phyloP scores from a whole-genome alignment of 2,113 vertebrate species.

The Ceratotherium simum region DNA sequence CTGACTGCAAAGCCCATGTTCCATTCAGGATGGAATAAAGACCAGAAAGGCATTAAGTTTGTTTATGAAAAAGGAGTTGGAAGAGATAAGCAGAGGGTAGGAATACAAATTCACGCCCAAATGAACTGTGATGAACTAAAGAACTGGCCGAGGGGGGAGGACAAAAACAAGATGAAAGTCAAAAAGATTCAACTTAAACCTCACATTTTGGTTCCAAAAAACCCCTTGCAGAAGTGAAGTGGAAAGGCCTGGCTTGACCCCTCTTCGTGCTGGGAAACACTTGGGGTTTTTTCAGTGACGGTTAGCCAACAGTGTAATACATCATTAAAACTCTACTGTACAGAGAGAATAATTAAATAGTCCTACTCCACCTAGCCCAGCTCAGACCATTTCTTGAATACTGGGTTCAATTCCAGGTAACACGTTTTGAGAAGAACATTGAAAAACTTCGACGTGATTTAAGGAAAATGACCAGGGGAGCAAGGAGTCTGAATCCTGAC shows the following conservation, averaged over 20 bases:
- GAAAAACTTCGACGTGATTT: background rate
- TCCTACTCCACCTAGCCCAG: background rate
- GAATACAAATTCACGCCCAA: background rate
- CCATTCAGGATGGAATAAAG: background rate
- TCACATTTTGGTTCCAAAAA: background rate
- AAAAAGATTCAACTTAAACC: background rate
- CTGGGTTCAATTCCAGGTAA: background rate
- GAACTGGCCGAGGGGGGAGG: background rate
- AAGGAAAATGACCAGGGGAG: background rate
- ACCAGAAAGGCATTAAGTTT: background rate
- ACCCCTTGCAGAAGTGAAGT: background rate
- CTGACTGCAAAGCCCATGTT: background rate
- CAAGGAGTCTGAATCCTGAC: background rate
- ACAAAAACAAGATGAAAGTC: background rate
- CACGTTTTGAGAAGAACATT: background rate
- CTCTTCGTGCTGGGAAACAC: background rate
- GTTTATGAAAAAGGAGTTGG: background rate
- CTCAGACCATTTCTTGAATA: background rate
- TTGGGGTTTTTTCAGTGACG: background rate
- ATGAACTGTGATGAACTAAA: background rate
- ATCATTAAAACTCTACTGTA: background rate
- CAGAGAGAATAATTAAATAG: background rate
- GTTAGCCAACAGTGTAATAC: background rate
- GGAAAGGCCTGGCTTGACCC: background rate
- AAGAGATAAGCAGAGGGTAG: background rate